Evolutionary conservation across 2,888 invertebrate genomes (phyloP), one percentile per base, ranked within the genome.

Genomic region (Baronia brevicornis): DNA sequence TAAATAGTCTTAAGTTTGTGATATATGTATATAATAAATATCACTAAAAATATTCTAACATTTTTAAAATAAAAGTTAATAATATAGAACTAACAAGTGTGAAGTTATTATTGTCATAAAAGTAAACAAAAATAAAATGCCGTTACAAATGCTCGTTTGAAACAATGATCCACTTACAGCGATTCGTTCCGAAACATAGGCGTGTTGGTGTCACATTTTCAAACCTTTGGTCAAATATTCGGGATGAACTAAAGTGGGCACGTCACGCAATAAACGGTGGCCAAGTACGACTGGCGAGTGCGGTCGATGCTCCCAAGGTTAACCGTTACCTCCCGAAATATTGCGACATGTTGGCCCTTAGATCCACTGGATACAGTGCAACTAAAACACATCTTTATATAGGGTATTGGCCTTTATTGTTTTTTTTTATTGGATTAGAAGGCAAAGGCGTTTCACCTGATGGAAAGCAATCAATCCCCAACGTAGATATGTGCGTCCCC

Each of bases 301-400:
- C 51, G 57, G 57, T 73, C 79, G 67, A 60, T 68, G 75, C 67
- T 54, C 75, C 60, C 61, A 48, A 45, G 41, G 30, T 52, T 54
- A 54, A 68, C 78, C 77, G 79, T 77, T 75, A 71, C 63, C 67
- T 75, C 74, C 79, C 80, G 71, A 80, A 79, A 77, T 78, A 75
- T 80, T 77, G 71, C 73, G 66, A 72, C 75, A 75, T 51, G 49
- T 28, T 45, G 56, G 57, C 54, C 48, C 44, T 37, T 25, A 21
- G 26, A 29, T 34, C 26, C 32, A 28, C 37, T 23, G 29, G 35
- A 30, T 36, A 33, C 32, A 23, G 18, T 26, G 20, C 28, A 28
- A 34, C 28, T 33, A 28, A 20, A 8, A 8, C 17, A 30, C 44
- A 51, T 50, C 60, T 50, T 54, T 54, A 50, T 55, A 51, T 48